Conservation (phyloP, 2,888 invertebrate genomes). For the Acanthoscelides obtectus region DNA sequence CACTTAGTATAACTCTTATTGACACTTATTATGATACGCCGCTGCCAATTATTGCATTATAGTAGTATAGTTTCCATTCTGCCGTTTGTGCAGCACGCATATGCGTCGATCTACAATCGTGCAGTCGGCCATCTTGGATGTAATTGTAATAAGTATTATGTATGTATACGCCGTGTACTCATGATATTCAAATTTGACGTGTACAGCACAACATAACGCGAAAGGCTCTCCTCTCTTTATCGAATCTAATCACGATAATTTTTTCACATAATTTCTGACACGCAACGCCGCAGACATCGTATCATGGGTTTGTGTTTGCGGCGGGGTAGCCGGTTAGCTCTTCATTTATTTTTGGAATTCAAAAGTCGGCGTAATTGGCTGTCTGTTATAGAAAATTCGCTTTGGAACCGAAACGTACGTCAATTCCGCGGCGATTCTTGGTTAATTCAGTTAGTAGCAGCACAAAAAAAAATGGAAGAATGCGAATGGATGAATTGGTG, state of each 20-base stretch:
- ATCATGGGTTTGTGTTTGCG: constrained; percentile 5
- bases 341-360: not conserved
- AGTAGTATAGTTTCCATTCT: constrained; percentile 13
- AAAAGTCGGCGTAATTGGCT: not conserved
- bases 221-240: constrained; percentile 25
- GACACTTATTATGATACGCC: constrained; percentile 10
- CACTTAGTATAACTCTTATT: no score
- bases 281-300: constrained; percentile 23
- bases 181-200: constrained; percentile 39
- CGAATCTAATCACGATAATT: constrained; percentile 38
- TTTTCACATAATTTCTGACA: constrained; percentile 36
- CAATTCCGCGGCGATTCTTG: no score
- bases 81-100: not conserved
- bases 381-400: no score
- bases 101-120: constrained; percentile 12
- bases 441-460: no score
- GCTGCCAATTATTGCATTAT: constrained; percentile 10
- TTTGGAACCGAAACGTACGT: no score
- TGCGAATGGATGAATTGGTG: no score
- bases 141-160: constrained; percentile 36
- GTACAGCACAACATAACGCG: constrained; percentile 20
- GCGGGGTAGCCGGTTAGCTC: not conserved
- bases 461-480: no score
- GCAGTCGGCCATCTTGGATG: constrained; percentile 38
- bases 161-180: constrained; percentile 29